These are phyloP conservation scores for Channa striata DNA, from an alignment of 2,797 vertebrate genomes.

Conservation along the genomic window DNA sequence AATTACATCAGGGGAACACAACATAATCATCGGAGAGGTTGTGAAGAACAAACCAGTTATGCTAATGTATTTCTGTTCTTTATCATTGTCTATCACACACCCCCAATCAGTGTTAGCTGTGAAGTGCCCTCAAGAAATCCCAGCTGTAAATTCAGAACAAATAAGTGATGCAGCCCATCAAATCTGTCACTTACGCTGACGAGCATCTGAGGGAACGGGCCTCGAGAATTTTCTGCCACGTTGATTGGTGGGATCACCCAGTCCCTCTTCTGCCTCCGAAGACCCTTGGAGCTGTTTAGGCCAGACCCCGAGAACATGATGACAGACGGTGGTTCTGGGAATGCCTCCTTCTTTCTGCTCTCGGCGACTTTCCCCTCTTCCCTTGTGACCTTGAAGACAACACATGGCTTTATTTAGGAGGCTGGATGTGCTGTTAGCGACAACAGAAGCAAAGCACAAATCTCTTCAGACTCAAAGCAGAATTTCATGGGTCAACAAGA, in stretches of 20 bases:
- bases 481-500: constrained; percentile 14
- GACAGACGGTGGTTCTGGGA: constrained; percentile 76
- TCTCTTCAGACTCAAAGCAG: constrained; percentile 3
- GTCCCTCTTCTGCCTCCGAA: constrained; percentile 92
- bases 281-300: constrained; percentile 79
- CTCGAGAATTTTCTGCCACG: constrained; percentile 95
- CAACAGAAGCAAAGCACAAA: background rate
- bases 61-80: constrained; percentile 60
- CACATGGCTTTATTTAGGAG: constrained; percentile 41
- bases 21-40: constrained; percentile 66
- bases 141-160: constrained; percentile 55
- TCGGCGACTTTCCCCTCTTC: constrained; percentile 64
- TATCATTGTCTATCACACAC: constrained; percentile 50
- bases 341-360: constrained; percentile 51
- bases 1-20: constrained; percentile 69
- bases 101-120: constrained; percentile 54
- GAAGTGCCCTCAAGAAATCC: constrained; percentile 61
- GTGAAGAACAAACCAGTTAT: constrained; percentile 61
- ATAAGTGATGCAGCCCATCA: constrained; percentile 51
- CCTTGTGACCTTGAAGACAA: constrained; percentile 76
- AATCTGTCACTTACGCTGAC: constrained; percentile 90
- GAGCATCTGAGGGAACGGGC: constrained; percentile 96
- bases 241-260: constrained; percentile 99
- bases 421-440: constrained; percentile 9
- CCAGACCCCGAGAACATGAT: constrained; percentile 84